Evolutionary conservation across 2,888 invertebrate genomes (phyloP).

Genomic region (Ptychoptera contaminata): DNA sequence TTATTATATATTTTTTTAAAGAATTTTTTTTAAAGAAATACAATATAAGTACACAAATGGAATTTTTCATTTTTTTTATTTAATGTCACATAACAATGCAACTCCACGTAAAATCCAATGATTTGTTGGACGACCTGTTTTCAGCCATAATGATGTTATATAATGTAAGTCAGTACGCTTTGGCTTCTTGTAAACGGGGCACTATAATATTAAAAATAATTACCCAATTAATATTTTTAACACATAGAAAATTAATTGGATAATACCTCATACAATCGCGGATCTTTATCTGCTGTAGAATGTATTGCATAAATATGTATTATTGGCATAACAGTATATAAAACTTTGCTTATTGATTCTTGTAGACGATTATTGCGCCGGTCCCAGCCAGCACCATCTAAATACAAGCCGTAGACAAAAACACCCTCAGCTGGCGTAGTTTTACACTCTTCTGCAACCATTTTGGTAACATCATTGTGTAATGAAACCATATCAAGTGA

Average conservation of each 20-base stretch:
- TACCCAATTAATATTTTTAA: background rate
- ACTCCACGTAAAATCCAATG: slow-evolving; percentile 79
- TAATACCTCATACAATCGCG: slow-evolving; percentile 56
- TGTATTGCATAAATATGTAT: slow-evolving; percentile 66
- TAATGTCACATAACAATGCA: slow-evolving; percentile 73
- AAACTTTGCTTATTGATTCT: slow-evolving; percentile 67
- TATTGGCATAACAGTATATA: slow-evolving; percentile 65
- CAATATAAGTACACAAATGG: too few species aligned
- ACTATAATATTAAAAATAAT: slow-evolving; percentile 33
- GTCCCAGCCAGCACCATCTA: slow-evolving; percentile 87
- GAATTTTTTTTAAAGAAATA: too few species aligned
- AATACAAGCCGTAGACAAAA: slow-evolving; percentile 63
- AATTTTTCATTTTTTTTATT: slow-evolving; percentile 33
- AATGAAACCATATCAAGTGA: slow-evolving; percentile 69
- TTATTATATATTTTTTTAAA: too few species aligned
- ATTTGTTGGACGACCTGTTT: slow-evolving; percentile 51
- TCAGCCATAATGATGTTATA: slow-evolving; percentile 58
- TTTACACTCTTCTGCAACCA: slow-evolving; percentile 50
- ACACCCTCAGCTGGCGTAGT: slow-evolving; percentile 66
- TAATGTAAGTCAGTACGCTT: slow-evolving; percentile 67
- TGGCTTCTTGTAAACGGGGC: slow-evolving; percentile 82
- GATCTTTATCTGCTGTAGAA: slow-evolving; percentile 50
- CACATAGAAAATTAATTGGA: slow-evolving; percentile 7
- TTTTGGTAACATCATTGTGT: slow-evolving; percentile 63
- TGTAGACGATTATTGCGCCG: slow-evolving; percentile 48